Evolutionary conservation across 1,140 invertebrate genomes (phyloP), one percentile per base, ranked within the genome.

Genomic region (Drusus annulatus): DNA sequence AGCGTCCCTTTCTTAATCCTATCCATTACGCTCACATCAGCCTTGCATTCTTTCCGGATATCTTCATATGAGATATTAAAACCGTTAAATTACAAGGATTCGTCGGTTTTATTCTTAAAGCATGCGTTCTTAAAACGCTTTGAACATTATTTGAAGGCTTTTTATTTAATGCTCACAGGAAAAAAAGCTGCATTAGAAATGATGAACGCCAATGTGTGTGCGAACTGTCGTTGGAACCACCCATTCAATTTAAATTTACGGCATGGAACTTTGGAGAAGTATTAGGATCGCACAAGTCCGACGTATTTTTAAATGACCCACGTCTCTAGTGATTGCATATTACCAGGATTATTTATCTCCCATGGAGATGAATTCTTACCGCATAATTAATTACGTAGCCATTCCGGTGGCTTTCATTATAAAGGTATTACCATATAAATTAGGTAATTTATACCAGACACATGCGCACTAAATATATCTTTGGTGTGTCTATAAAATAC

Each of bases 391-490:
- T 79, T 74, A 79, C 76, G 36, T 62, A 69, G 77, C 45, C 77
- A 81, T 81, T 80, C 45, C 79, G 31, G 79, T 76, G 79, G 82
- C 82, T 75, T 80, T 73, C 82, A 83, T 83, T 83, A 83, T 76
- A 79, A 69, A 80, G 19, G 76, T 81, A 83, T 83, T 81, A 79
- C 76, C 82, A 83, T 83, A 79, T 80, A 83, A 83, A 83, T 80
- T 80, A 63, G 71, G 76, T 79, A 73, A 83, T 80, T 83, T 83
- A 81, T 80, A 78, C 58, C 54, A 50, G 56, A 75, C 76, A 58
- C 52, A 36, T 79, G 76, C 78, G 7, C 51, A 19, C 54, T 75
- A 69, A 52, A 68, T 63, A 60, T 19, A 45, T 75, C 52, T 75
- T 23, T 28, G 23, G 25, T 58, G 25, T 58, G 56, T 5, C 45